These are phyloP conservation scores for Stratiomys singularior DNA, from an alignment of 2,888 invertebrate species.

Conservation along the genomic window DNA sequence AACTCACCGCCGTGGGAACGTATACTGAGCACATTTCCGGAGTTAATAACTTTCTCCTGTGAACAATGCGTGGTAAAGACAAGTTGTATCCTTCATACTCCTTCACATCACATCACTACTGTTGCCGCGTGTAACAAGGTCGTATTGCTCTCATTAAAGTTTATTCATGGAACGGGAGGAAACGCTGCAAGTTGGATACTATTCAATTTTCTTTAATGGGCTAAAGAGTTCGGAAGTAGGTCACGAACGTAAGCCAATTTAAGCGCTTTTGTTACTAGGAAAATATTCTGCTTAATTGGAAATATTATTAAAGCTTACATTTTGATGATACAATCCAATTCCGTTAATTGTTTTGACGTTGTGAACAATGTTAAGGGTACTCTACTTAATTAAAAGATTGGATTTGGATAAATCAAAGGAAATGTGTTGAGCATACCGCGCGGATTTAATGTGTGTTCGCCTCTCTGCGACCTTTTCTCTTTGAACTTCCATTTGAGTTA, in stretches of 20 bases:
- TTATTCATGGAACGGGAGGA: neutral
- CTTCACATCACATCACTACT: neutral
- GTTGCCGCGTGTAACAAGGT: neutral
- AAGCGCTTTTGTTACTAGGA: neutral
- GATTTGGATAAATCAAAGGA: no score
- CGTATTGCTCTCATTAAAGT: neutral
- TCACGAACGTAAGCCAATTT: constrained; percentile 1
- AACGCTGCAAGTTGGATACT: neutral
- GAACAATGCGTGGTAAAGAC: no score
- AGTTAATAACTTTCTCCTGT: no score
- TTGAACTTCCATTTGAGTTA: no score
- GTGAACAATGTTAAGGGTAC: no score
- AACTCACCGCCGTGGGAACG: no score
- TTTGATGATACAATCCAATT: neutral
- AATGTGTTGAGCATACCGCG: no score
- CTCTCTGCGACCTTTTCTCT: no score
- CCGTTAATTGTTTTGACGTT: neutral
- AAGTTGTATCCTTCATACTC: no score
- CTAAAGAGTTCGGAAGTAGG: constrained; percentile 4
- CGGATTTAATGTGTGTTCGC: no score
- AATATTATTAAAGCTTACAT: constrained; percentile 1
- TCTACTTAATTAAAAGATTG: no score
- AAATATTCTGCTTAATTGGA: neutral
- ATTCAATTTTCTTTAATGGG: constrained; percentile 5
- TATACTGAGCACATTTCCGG: no score